These are phyloP conservation scores for Drosophila paramelanica DNA, from an alignment of 2,888 invertebrate genomes.

Conservation along the genomic window DNA sequence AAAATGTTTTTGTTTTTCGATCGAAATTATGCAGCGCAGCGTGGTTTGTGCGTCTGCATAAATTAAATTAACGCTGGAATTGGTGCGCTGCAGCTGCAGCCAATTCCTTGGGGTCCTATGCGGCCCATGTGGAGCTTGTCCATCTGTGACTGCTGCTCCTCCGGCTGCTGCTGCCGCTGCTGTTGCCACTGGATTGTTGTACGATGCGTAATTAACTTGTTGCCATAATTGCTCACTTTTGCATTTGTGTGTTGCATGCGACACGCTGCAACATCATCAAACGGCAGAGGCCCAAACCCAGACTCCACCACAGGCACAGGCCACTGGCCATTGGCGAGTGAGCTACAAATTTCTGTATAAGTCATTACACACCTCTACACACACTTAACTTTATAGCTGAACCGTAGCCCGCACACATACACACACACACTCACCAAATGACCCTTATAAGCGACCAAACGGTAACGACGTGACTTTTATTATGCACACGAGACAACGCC, in stretches of 20 bases:
- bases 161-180: neutral
- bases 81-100: slow-evolving; percentile 37
- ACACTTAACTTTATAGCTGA: slow-evolving; percentile 42
- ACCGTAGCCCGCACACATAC: slow-evolving; percentile 16
- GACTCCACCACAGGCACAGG: neutral
- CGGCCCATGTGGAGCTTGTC: slow-evolving; percentile 31
- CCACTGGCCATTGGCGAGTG: slow-evolving; percentile 40
- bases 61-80: slow-evolving; percentile 64
- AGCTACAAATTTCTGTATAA: slow-evolving; percentile 49
- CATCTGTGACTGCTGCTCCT: slow-evolving; percentile 25
- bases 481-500: slow-evolving; percentile 52
- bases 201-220: slow-evolving; percentile 77
- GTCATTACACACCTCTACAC: slow-evolving; percentile 50
- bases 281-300: neutral
- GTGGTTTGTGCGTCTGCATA: slow-evolving; percentile 53
- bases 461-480: slow-evolving; percentile 78
- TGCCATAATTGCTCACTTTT: slow-evolving; percentile 81
- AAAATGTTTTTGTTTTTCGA: slow-evolving; percentile 12
- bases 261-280: slow-evolving; percentile 48
- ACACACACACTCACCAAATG: slow-evolving; percentile 26
- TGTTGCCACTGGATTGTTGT: slow-evolving; percentile 3
- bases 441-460: slow-evolving; percentile 68
- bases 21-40: slow-evolving; percentile 40
- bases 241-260: slow-evolving; percentile 67
- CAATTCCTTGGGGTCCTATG: slow-evolving; percentile 45